A percentile compares a stretch with the other conserved stretches of the same genome.
These are phyloP conservation scores for Trichogramma evanescens DNA, from an alignment of 2,888 invertebrate genomes.

Conservation along the genomic window DNA sequence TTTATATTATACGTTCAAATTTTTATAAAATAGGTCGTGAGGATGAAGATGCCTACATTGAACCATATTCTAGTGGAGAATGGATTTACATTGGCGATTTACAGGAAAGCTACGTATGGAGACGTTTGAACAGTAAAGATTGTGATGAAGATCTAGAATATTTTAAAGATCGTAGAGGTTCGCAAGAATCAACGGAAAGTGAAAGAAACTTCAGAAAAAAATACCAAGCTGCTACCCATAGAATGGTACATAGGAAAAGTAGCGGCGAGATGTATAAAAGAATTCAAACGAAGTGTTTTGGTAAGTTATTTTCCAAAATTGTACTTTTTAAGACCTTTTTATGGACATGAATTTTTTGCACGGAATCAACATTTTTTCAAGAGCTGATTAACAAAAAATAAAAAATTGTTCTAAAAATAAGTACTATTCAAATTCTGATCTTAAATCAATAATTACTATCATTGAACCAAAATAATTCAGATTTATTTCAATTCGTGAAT, in stretches of 20 bases:
- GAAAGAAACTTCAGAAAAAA: slow-evolving; percentile 80
- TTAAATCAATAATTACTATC: too few relatives aligned
- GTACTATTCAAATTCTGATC: too few relatives aligned
- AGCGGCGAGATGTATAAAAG: slow-evolving; percentile 85
- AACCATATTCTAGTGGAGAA: slow-evolving; percentile 63
- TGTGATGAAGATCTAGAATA: slow-evolving; percentile 39
- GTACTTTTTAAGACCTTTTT: background rate
- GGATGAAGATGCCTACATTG: slow-evolving; percentile 68
- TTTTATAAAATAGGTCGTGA: slow-evolving; percentile 45
- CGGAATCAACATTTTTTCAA: background rate
- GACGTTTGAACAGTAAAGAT: slow-evolving; percentile 47
- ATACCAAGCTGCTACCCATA: slow-evolving; percentile 80
- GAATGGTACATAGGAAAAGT: slow-evolving; percentile 74
- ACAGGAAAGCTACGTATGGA: slow-evolving; percentile 63
- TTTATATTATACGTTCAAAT: too few relatives aligned
- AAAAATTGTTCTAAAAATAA: too few relatives aligned
- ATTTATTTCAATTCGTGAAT: too few relatives aligned
- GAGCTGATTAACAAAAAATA: too few relatives aligned
- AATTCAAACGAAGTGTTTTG: slow-evolving; percentile 74
- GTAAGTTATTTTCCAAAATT: slow-evolving; percentile 52
- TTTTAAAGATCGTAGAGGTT: slow-evolving; percentile 49
- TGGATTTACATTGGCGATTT: slow-evolving; percentile 73
- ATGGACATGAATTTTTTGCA: background rate
- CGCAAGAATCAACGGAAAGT: slow-evolving; percentile 63
- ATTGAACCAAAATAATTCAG: too few relatives aligned